Percentiles rank a stretch among this genome's conserved stretches.
These are phyloP conservation scores for Coecobrya sp. DNA, from an alignment of 2,888 invertebrate species.

Conservation along the genomic window DNA sequence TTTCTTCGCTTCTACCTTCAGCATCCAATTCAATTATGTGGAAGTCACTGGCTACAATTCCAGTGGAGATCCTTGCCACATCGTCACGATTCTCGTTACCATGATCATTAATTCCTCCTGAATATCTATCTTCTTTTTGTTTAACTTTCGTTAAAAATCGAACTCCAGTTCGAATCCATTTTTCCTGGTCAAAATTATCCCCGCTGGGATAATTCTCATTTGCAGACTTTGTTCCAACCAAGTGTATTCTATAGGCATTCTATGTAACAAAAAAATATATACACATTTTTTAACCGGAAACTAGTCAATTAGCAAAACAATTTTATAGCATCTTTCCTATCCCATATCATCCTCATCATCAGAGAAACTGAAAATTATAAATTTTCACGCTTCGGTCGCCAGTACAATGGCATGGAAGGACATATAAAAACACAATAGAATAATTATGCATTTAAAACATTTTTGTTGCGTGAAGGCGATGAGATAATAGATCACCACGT, in stretches of 20 bases:
- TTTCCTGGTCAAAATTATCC: not conserved
- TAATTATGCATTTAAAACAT: not conserved
- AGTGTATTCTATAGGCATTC: not conserved
- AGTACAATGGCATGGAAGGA: not conserved
- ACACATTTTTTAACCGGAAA: not conserved
- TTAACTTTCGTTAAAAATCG: conserved; percentile 60
- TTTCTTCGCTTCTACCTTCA: conserved; percentile 2
- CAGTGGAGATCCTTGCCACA: not conserved
- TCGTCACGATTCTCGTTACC: not conserved
- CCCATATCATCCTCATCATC: not conserved
- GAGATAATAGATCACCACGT: not conserved
- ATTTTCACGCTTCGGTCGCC: conserved; percentile 20
- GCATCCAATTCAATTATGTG: conserved; percentile 82
- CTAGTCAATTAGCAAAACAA: not conserved
- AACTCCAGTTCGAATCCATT: conserved; percentile 57
- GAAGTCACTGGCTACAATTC: conserved; percentile 71
- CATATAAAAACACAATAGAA: not conserved
- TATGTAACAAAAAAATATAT: conserved; percentile 3
- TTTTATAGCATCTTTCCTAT: not conserved
- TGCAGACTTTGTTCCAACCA: not conserved
- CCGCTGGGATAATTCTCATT: not conserved
- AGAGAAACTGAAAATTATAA: not conserved
- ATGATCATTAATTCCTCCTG: not conserved
- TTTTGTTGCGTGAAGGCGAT: not conserved
- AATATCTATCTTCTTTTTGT: not conserved